Evolutionary conservation across 1,140 invertebrate species (phyloP).

Genomic region (Caenorhabditis remanei): DNA sequence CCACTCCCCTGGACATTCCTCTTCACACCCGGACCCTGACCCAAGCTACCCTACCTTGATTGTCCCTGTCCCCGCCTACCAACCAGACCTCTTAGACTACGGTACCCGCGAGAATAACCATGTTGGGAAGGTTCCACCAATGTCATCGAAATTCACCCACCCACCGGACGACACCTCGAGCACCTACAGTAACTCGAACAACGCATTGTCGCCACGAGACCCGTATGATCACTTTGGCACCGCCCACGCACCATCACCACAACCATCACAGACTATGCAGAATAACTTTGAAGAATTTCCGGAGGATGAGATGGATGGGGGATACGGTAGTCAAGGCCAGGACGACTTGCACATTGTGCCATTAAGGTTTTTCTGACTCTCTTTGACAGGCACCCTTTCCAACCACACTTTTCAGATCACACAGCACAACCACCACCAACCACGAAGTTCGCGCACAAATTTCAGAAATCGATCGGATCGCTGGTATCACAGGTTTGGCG

Average conservation of each 20-base stretch:
- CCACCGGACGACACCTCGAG: neutral
- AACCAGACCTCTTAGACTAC: neutral
- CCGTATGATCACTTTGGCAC: constrained; percentile 32
- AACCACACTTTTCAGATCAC: constrained; percentile 18
- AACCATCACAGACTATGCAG: neutral
- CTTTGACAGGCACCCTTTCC: neutral
- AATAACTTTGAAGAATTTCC: neutral
- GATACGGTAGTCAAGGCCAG: neutral
- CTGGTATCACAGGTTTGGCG: neutral
- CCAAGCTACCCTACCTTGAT: too few relatives aligned
- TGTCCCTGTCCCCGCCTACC: neutral
- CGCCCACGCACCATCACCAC: neutral
- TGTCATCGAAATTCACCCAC: neutral
- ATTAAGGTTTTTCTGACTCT: neutral
- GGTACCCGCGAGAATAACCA: neutral
- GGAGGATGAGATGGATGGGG: neutral
- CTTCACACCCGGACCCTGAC: too few relatives aligned
- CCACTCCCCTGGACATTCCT: too few relatives aligned
- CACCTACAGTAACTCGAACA: constrained; percentile 3
- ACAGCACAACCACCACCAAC: constrained; percentile 38
- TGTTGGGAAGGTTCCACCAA: neutral
- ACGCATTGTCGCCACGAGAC: constrained; percentile 5
- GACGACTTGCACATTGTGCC: neutral
- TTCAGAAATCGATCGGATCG: constrained; percentile 49
- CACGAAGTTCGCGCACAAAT: constrained; percentile 30